These are phyloP conservation scores for Apamea crenata DNA, from an alignment of 2,888 invertebrate species.

Conservation along the genomic window DNA sequence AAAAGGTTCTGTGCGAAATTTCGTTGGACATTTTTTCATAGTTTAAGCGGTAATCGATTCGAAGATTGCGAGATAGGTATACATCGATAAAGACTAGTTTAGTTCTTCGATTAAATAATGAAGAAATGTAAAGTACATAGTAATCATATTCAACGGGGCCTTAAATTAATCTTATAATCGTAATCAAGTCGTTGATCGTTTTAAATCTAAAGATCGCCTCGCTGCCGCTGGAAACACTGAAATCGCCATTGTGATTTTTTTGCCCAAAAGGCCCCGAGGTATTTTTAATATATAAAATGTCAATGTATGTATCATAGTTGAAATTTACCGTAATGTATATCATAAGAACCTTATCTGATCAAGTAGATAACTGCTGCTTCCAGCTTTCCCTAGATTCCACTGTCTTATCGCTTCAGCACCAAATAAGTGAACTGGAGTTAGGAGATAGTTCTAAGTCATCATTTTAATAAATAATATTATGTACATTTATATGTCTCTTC, in stretches of 20 bases:
- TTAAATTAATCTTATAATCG: not conserved
- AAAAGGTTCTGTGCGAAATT: not conserved
- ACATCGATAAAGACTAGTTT: not conserved
- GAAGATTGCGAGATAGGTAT: not conserved
- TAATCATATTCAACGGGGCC: slow-evolving; percentile 1
- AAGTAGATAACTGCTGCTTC: not conserved
- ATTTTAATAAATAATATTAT: not conserved
- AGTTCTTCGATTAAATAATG: not conserved
- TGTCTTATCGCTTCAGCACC: not conserved
- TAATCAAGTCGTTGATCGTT: not conserved
- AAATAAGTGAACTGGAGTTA: not conserved
- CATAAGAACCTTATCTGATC: not conserved
- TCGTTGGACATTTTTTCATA: not conserved
- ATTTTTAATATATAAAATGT: not conserved
- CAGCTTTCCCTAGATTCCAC: not conserved
- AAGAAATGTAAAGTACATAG: not conserved
- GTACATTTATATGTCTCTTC: not conserved
- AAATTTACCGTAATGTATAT: not conserved
- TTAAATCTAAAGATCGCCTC: not conserved
- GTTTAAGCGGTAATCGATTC: not conserved
- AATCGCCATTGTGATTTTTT: not conserved
- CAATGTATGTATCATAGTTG: not conserved
- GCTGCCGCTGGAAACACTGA: not conserved
- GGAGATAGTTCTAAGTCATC: too few relatives aligned
- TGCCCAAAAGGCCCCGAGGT: not conserved